phyloP scores from a whole-genome alignment of 1,140 invertebrate genomes.

The Ceratina australensis region DNA sequence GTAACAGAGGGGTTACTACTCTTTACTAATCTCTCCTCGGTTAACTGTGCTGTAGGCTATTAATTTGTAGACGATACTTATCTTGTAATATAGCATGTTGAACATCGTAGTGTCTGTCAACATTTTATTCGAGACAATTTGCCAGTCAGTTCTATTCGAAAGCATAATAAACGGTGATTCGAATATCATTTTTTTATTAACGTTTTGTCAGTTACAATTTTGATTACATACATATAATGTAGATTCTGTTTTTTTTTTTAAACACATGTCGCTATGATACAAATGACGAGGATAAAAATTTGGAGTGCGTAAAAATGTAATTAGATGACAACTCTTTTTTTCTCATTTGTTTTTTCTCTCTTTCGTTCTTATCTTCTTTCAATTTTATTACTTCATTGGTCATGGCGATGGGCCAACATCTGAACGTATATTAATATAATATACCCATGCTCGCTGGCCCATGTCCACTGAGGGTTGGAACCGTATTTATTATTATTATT shows the following conservation, averaged over 20 bases:
- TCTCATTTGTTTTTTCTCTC: constrained; percentile 7
- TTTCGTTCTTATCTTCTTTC: constrained; percentile 18
- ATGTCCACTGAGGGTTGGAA: constrained; percentile 72
- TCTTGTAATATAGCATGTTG: too few relatives aligned
- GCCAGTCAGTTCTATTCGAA: neutral
- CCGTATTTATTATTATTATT: constrained; percentile 30
- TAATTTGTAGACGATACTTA: too few relatives aligned
- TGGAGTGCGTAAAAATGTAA: constrained; percentile 79
- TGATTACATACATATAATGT: constrained; percentile 80
- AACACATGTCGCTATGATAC: constrained; percentile 79
- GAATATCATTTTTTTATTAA: constrained; percentile 78
- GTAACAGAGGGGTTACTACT: too few relatives aligned
- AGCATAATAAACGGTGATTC: neutral
- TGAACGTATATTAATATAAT: constrained; percentile 80
- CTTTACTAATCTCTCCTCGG: too few relatives aligned
- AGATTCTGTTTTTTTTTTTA: constrained; percentile 74
- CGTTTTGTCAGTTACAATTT: constrained; percentile 80
- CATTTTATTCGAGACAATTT: too few relatives aligned
- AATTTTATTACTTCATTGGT: constrained; percentile 73
- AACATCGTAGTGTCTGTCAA: too few relatives aligned
- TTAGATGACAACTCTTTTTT: constrained; percentile 75
- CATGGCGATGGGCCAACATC: constrained; percentile 74
- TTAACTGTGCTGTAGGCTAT: too few relatives aligned
- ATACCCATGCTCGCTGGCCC: constrained; percentile 72
- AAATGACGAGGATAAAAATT: constrained; percentile 80